These are phyloP conservation scores for Rousettus leschenaultii DNA, from an alignment of 2,113 vertebrate species.

Conservation along the genomic window DNA sequence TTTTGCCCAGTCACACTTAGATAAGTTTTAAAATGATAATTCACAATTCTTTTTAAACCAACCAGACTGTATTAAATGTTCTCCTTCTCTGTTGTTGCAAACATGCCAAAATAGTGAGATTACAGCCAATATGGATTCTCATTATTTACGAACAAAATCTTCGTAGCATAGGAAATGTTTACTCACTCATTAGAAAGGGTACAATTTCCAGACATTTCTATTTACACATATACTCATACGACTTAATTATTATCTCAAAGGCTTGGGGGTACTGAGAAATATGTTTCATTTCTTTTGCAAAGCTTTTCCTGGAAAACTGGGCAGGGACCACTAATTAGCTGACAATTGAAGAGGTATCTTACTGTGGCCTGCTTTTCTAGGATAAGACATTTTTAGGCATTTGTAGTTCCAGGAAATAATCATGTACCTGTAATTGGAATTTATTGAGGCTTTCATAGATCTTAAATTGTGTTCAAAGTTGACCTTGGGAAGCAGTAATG, in stretches of 20 bases:
- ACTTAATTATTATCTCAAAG: background rate
- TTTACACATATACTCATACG: background rate
- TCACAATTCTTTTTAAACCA: background rate
- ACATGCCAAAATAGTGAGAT: background rate
- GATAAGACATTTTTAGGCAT: background rate
- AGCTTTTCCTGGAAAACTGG: background rate
- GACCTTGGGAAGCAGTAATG: background rate
- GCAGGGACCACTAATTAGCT: background rate
- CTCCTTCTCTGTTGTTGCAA: background rate
- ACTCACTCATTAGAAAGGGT: background rate
- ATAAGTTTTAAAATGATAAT: background rate
- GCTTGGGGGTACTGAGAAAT: background rate
- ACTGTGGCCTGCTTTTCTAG: background rate
- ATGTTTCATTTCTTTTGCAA: background rate
- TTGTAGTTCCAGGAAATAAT: background rate
- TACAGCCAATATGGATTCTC: background rate
- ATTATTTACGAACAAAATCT: background rate
- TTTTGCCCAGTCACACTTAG: background rate
- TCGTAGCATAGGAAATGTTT: background rate
- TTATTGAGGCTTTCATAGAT: background rate
- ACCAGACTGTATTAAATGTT: background rate
- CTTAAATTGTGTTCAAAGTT: constrained; percentile 3
- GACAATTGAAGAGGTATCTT: background rate
- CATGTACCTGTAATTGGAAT: background rate
- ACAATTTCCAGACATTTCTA: background rate